Evolutionary conservation across 2,797 vertebrate genomes (phyloP).

Genomic region (Coluber constrictor): DNA sequence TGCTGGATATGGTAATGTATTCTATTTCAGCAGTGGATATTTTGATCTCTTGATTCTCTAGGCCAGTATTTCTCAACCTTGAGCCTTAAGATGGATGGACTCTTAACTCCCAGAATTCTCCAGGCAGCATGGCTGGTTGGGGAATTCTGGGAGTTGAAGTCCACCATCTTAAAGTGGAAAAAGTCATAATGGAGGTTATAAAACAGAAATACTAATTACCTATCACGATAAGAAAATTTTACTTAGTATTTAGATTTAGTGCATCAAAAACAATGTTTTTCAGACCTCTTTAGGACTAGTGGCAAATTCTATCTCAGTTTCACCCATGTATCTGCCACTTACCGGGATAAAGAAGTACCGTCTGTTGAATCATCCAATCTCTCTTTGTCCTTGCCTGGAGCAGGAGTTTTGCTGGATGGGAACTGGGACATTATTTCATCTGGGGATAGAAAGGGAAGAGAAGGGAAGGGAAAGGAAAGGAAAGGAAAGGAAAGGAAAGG

Average conservation of each 20-base stretch:
- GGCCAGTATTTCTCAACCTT: not conserved
- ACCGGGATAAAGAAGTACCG: slow-evolving; percentile 36
- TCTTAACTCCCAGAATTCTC: not conserved
- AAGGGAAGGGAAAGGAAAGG: too few relatives aligned
- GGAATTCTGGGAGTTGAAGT: not conserved
- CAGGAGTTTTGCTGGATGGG: slow-evolving; percentile 66
- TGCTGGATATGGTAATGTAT: not conserved
- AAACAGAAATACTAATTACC: not conserved
- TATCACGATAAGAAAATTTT: not conserved
- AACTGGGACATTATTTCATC: slow-evolving; percentile 95
- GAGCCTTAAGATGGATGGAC: not conserved
- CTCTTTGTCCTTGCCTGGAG: slow-evolving; percentile 49
- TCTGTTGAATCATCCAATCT: slow-evolving; percentile 15
- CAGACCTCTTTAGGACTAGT: not conserved
- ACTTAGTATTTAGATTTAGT: not conserved
- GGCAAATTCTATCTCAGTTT: not conserved
- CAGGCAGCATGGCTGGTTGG: not conserved
- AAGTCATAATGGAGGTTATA: not conserved
- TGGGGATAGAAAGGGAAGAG: slow-evolving; percentile 50
- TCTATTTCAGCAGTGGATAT: not conserved
- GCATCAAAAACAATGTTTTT: not conserved
- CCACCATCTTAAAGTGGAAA: not conserved
- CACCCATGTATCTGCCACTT: not conserved
- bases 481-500: too few relatives aligned
- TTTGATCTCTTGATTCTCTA: not conserved